Conservation (phyloP, 2,888 invertebrate genomes). For the Agrochola litura region DNA sequence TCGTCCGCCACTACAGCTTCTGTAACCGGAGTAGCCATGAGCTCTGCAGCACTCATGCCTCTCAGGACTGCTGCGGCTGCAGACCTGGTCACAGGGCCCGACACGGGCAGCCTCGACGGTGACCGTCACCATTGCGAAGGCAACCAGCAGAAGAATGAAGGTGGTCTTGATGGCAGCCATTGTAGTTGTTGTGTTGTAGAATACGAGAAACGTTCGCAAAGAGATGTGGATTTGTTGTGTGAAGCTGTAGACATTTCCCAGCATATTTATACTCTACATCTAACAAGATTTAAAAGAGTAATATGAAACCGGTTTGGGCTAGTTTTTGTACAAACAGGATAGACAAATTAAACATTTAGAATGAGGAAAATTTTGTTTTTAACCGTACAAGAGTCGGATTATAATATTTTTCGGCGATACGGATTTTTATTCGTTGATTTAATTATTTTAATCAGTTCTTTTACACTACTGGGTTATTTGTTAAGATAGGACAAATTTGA, state of each 20-base stretch:
- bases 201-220: constrained; percentile 2
- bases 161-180: constrained; percentile 39
- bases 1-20: neutral
- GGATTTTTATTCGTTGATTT: neutral
- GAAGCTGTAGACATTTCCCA: neutral
- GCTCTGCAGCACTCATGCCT: constrained; percentile 36
- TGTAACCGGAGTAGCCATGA: constrained; percentile 6
- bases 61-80: constrained; percentile 28
- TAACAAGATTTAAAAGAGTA: neutral
- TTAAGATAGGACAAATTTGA: too few relatives aligned
- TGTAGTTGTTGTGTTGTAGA: constrained; percentile 8
- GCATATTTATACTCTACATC: neutral
- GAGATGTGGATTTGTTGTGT: neutral
- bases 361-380: neutral
- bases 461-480: too few relatives aligned
- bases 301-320: neutral
- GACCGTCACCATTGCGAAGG: constrained; percentile 47
- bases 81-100: constrained; percentile 40
- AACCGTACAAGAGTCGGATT: neutral
- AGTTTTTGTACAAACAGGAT: neutral
- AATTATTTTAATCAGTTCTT: neutral
- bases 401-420: neutral
- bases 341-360: neutral
- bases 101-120: constrained; percentile 25
- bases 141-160: constrained; percentile 37